phyloP scores from a whole-genome alignment of 2,797 vertebrate genomes.

The Merluccius polli region DNA sequence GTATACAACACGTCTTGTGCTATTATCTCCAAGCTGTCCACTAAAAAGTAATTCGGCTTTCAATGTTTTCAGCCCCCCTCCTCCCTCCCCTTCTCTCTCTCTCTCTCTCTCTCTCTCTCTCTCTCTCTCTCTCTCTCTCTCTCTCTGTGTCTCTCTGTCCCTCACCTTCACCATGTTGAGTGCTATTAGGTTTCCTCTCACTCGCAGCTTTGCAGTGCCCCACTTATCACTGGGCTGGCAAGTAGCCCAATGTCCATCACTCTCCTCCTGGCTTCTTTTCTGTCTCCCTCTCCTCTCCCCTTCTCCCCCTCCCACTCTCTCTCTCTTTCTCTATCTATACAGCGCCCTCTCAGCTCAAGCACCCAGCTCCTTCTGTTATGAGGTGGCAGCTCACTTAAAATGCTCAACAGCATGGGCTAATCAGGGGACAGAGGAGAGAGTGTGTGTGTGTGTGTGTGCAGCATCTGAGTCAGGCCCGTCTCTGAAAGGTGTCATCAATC shows the following conservation, averaged over 20 bases:
- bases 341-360: constrained; percentile 17
- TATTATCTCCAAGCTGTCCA: constrained; percentile 59
- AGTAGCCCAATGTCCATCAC: constrained; percentile 56
- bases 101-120: not conserved
- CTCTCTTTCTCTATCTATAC: constrained; percentile 17
- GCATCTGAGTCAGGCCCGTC: not conserved
- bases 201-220: constrained; percentile 47
- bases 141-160: not conserved
- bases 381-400: constrained; percentile 27
- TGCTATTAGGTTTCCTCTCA: constrained; percentile 69
- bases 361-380: constrained; percentile 28
- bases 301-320: constrained; percentile 22
- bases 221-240: constrained; percentile 65
- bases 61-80: constrained; percentile 39
- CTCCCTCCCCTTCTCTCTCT: constrained; percentile 14
- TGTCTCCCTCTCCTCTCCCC: constrained; percentile 26
- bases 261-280: constrained; percentile 3
- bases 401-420: constrained; percentile 26
- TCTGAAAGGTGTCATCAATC: constrained; percentile 28
- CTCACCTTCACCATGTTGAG: constrained; percentile 65
- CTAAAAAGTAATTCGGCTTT: constrained; percentile 62
- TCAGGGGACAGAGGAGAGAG: constrained; percentile 16
- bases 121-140: not conserved
- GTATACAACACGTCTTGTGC: constrained; percentile 27
- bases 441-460: constrained; percentile 11